Conservation (phyloP, 1,140 invertebrate genomes). For the Ruditapes philippinarum region DNA sequence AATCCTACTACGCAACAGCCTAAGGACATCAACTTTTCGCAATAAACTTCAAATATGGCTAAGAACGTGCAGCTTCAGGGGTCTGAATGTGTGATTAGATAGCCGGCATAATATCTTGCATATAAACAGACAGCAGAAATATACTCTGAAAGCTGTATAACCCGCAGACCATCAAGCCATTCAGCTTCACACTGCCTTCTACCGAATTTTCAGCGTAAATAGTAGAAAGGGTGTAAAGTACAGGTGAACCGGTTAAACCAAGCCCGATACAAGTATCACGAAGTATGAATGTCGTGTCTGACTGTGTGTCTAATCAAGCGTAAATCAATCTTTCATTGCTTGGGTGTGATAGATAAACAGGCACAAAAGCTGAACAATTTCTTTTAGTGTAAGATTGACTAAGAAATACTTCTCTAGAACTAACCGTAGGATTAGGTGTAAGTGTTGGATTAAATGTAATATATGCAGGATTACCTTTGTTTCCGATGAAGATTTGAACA, state of each 20-base stretch:
- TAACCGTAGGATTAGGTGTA: not conserved
- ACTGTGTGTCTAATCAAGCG: conserved; percentile 43
- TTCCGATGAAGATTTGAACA: conserved; percentile 37
- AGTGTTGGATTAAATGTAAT: not conserved
- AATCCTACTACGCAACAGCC: not conserved
- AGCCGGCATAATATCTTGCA: conserved; percentile 59
- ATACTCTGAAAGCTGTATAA: not conserved
- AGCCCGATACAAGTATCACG: not conserved
- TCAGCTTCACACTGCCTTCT: conserved; percentile 25
- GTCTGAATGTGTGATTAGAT: conserved; percentile 42
- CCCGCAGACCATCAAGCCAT: conserved; percentile 33
- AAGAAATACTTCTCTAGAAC: not conserved
- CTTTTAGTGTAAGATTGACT: not conserved
- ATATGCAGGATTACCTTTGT: not conserved
- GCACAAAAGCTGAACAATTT: conserved; percentile 21
- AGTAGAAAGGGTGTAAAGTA: not conserved
- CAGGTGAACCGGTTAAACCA: not conserved
- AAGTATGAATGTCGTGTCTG: conserved; percentile 34
- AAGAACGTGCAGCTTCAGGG: not conserved
- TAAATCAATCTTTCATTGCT: conserved; percentile 17
- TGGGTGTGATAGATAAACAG: conserved; percentile 35
- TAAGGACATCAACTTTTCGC: conserved; percentile 1
- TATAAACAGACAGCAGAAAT: conserved; percentile 9
- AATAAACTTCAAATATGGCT: conserved; percentile 50
- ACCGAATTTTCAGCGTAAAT: conserved; percentile 22